Evolutionary conservation across 2,797 vertebrate genomes (phyloP).

Genomic region (Capromys pilorides): DNA sequence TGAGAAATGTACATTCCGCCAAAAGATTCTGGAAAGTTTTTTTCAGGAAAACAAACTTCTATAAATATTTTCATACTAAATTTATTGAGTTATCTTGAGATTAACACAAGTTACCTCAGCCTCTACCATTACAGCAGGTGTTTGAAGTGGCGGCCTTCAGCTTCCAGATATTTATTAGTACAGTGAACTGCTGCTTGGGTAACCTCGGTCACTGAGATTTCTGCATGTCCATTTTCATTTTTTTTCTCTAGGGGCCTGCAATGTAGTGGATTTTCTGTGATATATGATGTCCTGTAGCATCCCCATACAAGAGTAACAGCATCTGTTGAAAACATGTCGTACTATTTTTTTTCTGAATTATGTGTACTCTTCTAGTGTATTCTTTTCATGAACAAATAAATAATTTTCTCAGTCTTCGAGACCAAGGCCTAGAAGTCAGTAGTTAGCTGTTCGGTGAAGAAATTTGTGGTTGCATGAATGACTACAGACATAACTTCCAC

Average conservation of each 20-base stretch:
- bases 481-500: background rate
- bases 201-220: background rate
- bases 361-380: background rate
- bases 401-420: background rate
- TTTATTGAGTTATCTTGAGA: background rate
- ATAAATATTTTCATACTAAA: background rate
- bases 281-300: background rate
- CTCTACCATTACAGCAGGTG: background rate
- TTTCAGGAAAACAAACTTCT: background rate
- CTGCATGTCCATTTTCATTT: background rate
- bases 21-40: background rate
- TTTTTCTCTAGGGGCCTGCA: background rate
- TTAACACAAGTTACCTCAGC: background rate
- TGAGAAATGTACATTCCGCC: background rate
- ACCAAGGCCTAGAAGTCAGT: background rate
- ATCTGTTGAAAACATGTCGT: background rate
- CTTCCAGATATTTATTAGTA: background rate
- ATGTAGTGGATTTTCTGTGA: background rate
- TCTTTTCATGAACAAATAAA: background rate
- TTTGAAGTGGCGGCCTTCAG: background rate
- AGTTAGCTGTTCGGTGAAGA: background rate
- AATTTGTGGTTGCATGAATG: slow-evolving; percentile 15
- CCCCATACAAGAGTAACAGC: background rate
- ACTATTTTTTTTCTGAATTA: background rate
- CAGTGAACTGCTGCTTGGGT: background rate